A percentile compares a stretch with the other conserved stretches of the same genome.
Evolutionary conservation across 1,140 invertebrate species (phyloP).

Genomic region (Diorhabda sublineata): DNA sequence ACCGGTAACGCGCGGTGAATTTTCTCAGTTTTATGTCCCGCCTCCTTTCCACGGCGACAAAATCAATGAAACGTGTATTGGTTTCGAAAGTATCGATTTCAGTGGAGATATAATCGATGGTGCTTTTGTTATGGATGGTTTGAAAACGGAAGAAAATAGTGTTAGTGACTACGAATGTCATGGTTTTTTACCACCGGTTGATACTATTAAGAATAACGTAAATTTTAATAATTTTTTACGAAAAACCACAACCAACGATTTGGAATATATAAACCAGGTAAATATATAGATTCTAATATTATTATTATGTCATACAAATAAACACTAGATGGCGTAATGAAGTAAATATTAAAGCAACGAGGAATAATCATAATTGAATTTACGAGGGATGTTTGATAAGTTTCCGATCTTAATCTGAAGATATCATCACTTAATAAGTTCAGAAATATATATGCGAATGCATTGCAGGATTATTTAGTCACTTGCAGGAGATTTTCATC

Average conservation of each 20-base stretch:
- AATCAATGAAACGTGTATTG: neutral
- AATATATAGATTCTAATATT: neutral
- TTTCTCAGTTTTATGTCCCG: constrained; percentile 32
- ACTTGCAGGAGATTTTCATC: too few species aligned
- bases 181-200: constrained; percentile 31
- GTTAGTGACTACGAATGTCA: neutral
- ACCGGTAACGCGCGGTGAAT: constrained; percentile 10
- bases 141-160: neutral
- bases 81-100: constrained; percentile 26
- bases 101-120: neutral
- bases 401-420: too few species aligned
- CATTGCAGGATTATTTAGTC: too few species aligned
- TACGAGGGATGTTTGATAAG: too few species aligned
- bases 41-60: constrained; percentile 19
- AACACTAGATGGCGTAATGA: too few species aligned
- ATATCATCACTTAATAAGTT: too few species aligned
- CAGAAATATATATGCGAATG: too few species aligned
- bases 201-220: constrained; percentile 33
- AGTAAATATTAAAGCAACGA: too few species aligned
- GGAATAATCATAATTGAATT: too few species aligned
- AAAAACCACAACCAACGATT: constrained; percentile 17
- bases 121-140: neutral
- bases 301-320: too few species aligned
- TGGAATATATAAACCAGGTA: neutral
- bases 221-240: constrained; percentile 39